Base-by-base conservation (phyloP, 2,113 vertebrate genomes). In the Rhagologus leucostigma region DNA sequence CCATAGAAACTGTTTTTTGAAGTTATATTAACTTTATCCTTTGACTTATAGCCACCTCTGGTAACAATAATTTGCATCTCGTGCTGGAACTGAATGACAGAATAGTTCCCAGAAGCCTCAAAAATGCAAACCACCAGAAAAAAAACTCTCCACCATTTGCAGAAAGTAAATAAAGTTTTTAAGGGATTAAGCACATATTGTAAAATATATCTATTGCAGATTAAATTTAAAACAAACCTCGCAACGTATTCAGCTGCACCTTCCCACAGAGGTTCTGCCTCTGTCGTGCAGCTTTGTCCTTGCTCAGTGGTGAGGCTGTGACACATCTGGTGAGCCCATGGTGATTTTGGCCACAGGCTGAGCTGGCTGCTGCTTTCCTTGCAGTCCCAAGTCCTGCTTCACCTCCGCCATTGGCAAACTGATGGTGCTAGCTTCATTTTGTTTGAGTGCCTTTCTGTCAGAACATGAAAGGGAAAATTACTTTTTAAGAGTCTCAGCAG, bases 191-290 rank as follows among this genome's bases (percentile, higher is more conserved):
- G 6, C 24, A 35, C 2, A 16, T 35, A 20, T 27, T 69, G 2
- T 46, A 33, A 89, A 24, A 12, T 19, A 30, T 42, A 27, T 27
- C 24, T 30, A 26, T 26, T 27, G 55, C 14, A 39, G 11, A 21
- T 47, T 46, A 42, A 70, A 78, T 55, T 33, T 37, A 37, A 75
- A 69, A 68, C 50, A 7, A 39, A 56, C 20, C 6, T 10, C 0
- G 2, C 5, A 41, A 14, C 1, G 0, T 56, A 14, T 30, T 52
- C 10, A 62, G 6, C 5, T 42, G 24, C 27, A 19, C 3, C 2
- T 11, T 75, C 13, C 33, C 9, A 27, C 10, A 23, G 35, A 37
- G 39, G 4, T 4, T 67, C 4, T 83, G 2, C 21, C 6, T 49
- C 29, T 35, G 19, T 24, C 10, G 56, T 67, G 10, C 21, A 68